Conservation (phyloP, 2,797 vertebrate species). For the Sebastes taczanowskii region DNA sequence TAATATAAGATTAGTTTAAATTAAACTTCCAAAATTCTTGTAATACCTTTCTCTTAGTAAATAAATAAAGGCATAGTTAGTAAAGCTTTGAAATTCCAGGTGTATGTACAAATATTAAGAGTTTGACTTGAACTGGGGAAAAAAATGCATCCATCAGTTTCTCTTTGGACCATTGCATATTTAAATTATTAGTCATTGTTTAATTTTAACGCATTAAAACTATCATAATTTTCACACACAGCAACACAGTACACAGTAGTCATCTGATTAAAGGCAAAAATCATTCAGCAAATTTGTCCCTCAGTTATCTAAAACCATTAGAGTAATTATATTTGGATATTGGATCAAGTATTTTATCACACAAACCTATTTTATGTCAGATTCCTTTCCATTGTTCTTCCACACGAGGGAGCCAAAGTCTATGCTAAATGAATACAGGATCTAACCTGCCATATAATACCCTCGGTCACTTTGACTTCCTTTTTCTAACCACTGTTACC, state of each 20-base stretch:
- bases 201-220: not conserved
- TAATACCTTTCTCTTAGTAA: not conserved
- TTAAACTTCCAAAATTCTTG: not conserved
- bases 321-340: not conserved
- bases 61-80: not conserved
- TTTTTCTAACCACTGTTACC: not conserved
- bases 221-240: not conserved
- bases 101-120: not conserved
- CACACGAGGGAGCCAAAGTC: conserved; percentile 59
- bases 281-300: rapidly evolving
- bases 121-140: not conserved
- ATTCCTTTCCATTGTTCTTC: not conserved
- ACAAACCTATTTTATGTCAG: not conserved
- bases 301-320: not conserved
- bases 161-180: not conserved
- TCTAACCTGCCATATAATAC: not conserved
- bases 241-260: not conserved
- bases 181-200: not conserved
- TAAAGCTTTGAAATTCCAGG: not conserved
- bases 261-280: not conserved
- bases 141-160: not conserved
- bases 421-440: not conserved
- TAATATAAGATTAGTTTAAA: not conserved
- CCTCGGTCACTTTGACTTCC: not conserved
- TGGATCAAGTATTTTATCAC: not conserved